Evolutionary conservation across 2,113 vertebrate species (phyloP).

Genomic region (Microtus montanus): DNA sequence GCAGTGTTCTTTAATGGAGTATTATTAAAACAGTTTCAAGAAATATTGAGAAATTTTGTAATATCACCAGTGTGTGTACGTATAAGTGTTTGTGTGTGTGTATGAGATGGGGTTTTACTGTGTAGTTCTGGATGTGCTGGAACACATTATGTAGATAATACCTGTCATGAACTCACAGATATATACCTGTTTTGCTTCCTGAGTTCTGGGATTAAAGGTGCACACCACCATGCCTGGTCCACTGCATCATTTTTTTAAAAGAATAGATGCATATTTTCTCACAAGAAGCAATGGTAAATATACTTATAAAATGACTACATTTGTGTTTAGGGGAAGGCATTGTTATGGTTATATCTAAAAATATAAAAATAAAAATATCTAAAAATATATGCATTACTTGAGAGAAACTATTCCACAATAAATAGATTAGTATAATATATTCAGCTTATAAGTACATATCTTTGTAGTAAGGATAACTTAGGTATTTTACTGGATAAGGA

Average conservation of each 20-base stretch:
- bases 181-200: neutral
- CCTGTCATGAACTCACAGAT: neutral
- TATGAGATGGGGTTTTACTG: neutral
- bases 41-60: neutral
- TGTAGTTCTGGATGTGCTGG: neutral
- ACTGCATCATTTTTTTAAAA: neutral
- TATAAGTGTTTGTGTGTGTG: neutral
- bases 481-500: neutral
- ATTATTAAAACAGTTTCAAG: neutral
- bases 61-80: neutral
- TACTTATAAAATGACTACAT: neutral
- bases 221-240: neutral
- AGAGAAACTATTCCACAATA: neutral
- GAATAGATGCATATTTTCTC: neutral
- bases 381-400: neutral
- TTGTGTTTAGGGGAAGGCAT: neutral
- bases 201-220: neutral
- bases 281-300: neutral
- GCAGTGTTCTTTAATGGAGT: neutral
- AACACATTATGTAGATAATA: neutral
- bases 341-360: neutral
- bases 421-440: too few relatives aligned
- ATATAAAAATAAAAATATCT: too few relatives aligned
- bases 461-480: neutral
- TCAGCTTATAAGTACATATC: neutral